These are phyloP conservation scores for Chiloscyllium punctatum DNA, from an alignment of 2,797 vertebrate genomes.

Conservation along the genomic window DNA sequence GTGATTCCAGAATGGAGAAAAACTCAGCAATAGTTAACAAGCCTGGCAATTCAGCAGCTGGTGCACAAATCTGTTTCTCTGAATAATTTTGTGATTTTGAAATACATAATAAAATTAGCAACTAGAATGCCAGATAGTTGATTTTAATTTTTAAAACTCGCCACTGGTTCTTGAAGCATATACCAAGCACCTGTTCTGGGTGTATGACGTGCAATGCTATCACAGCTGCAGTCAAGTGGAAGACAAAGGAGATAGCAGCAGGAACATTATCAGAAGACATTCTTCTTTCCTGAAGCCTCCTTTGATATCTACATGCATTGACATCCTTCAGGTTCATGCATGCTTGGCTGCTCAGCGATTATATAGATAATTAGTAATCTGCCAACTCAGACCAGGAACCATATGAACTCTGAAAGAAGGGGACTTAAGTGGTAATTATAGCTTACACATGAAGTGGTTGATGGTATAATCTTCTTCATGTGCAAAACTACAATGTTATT, in stretches of 20 bases:
- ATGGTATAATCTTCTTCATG: slow-evolving; percentile 17
- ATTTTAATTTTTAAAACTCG: neutral
- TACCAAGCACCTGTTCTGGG: neutral
- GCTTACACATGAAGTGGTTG: slow-evolving; percentile 23
- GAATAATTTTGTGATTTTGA: slow-evolving; percentile 26
- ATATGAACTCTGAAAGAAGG: slow-evolving; percentile 10
- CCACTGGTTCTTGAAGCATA: neutral
- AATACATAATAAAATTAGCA: slow-evolving; percentile 8
- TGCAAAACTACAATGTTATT: neutral
- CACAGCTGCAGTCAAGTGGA: neutral
- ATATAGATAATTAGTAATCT: slow-evolving; percentile 33
- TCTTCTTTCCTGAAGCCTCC: slow-evolving; percentile 8
- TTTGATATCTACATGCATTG: slow-evolving; percentile 20
- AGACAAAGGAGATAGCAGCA: slow-evolving; percentile 15
- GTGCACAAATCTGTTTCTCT: neutral
- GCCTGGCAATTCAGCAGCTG: neutral
- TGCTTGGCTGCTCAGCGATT: neutral
- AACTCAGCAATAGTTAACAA: slow-evolving; percentile 14
- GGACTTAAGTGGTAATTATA: slow-evolving; percentile 25
- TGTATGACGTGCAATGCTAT: neutral
- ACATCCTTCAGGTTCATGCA: slow-evolving; percentile 12
- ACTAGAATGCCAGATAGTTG: neutral
- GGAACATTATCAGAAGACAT: neutral
- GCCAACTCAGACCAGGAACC: slow-evolving; percentile 10
- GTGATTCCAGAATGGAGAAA: neutral